Evolutionary conservation across 2,113 vertebrate species (phyloP), one percentile per base, ranked within the genome.

Genomic region (Pomatostomus ruficeps): DNA sequence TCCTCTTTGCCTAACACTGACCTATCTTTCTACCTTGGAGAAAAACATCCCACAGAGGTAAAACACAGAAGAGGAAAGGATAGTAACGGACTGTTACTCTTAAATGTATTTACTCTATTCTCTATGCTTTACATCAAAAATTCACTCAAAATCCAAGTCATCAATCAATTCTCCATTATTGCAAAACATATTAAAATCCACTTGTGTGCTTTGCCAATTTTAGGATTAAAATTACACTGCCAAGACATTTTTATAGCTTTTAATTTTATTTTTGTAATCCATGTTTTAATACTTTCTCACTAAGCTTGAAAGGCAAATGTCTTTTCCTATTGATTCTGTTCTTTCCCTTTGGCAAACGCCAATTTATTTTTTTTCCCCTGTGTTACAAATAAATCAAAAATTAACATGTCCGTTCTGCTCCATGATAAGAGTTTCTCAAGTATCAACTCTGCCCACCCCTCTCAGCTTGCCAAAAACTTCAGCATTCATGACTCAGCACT

Each of bases 241-340:
- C 68, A 81, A 94, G 87, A 80, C 65, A 66, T 45, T 95, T 94
- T 96, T 95, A 89, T 84, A 59, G 49, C n/a, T 93, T 96, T 96
- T 91, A 75, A 66, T 74, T 82, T 89, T 61, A 28, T 28, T 61
- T 85, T 76, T 91, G 55, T 22, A 36, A 82, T 72, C 89, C 5
- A 1, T 72, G 63, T 89, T 94, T 95, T 91, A 71, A 83, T 91
- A 74, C 12, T 48, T 21, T 76, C 68, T 73, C 58, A 61, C 67
- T 57, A 45, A 38, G 24, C 52, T 89, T 85, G 45, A 67, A 91
- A 71, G 95, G 70, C 23, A 87, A 91, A 42, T 57, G 29, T 49
- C 67, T 81, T 94, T 94, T 58, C 66, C 23, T 90, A 38, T 71
- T 93, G 92, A 96, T 77, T 95, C 52, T 74, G 26, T 77, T 95